phyloP scores from a whole-genome alignment of 2,888 invertebrate species.

The Thera britannica region DNA sequence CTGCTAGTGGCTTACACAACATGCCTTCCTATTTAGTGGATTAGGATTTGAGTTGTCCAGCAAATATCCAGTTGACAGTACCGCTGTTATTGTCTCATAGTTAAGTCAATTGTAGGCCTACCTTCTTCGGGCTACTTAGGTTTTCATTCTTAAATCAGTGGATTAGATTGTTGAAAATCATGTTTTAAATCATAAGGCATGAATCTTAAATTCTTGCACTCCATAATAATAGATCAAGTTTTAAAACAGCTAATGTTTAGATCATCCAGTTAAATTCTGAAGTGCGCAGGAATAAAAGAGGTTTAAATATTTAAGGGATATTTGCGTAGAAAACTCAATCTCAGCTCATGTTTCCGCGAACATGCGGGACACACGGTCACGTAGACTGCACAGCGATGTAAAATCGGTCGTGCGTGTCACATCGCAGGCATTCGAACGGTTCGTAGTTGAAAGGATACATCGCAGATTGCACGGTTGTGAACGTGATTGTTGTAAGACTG shows the following conservation, averaged over 20 bases:
- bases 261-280: background rate
- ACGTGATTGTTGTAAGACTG: slow-evolving; percentile 28
- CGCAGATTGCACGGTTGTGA: slow-evolving; percentile 25
- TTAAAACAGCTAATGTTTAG: too few species aligned
- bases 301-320: background rate
- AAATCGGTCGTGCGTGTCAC: slow-evolving; percentile 55
- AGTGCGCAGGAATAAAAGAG: background rate
- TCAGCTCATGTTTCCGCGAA: slow-evolving; percentile 25
- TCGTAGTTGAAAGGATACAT: slow-evolving; percentile 30
- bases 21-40: background rate
- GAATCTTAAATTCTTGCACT: too few species aligned
- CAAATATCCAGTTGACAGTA: too few species aligned
- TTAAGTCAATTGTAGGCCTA: too few species aligned
- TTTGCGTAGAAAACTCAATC: slow-evolving; percentile 5
- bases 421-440: slow-evolving; percentile 41
- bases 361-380: slow-evolving; percentile 56
- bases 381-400: slow-evolving; percentile 52
- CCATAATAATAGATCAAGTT: too few species aligned
- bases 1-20: background rate
- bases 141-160: too few species aligned
- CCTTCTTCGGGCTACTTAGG: too few species aligned
- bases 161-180: too few species aligned
- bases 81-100: too few species aligned
- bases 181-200: too few species aligned
- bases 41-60: too few species aligned